phyloP scores from a whole-genome alignment of 2,797 vertebrate genomes.

The Chrysocyon brachyurus region DNA sequence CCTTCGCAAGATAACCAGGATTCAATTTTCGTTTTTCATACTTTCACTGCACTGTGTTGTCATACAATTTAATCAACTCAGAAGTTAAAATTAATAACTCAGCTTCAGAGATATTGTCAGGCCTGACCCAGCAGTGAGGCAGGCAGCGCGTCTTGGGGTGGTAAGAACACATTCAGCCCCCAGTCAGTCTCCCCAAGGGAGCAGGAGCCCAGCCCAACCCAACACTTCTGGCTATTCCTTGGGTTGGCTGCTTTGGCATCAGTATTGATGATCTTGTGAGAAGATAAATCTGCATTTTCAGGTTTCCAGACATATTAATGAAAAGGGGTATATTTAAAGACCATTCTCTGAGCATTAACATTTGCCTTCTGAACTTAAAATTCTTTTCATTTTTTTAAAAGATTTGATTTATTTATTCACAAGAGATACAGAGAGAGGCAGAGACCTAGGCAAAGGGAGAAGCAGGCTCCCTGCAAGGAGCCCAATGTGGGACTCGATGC shows the following conservation, averaged over 20 bases:
- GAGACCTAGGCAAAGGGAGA: no score
- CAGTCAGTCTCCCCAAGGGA: background rate
- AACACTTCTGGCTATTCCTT: no score
- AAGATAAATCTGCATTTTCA: slow-evolving; percentile 37
- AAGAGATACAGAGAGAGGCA: no score
- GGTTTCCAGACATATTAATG: background rate
- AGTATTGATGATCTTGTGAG: background rate
- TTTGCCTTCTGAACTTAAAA: background rate
- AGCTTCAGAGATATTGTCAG: background rate
- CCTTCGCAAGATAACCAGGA: slow-evolving; percentile 64
- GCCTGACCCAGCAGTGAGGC: background rate
- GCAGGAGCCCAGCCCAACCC: background rate
- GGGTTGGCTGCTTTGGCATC: background rate
- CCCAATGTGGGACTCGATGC: no score
- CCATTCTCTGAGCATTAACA: background rate
- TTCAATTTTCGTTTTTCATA: slow-evolving; percentile 65
- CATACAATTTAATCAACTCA: slow-evolving; percentile 65
- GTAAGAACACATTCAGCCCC: background rate
- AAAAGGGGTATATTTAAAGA: background rate
- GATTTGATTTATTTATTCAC: no score
- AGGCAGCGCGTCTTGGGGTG: background rate
- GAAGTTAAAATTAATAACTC: slow-evolving; percentile 66
- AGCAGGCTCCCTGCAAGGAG: no score
- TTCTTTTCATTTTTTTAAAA: no score
- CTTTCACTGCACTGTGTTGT: background rate